Percentiles rank a stretch among this genome's conserved stretches.
Conservation (phyloP, 2,113 vertebrate species). For the Neofelis nebulosa region DNA sequence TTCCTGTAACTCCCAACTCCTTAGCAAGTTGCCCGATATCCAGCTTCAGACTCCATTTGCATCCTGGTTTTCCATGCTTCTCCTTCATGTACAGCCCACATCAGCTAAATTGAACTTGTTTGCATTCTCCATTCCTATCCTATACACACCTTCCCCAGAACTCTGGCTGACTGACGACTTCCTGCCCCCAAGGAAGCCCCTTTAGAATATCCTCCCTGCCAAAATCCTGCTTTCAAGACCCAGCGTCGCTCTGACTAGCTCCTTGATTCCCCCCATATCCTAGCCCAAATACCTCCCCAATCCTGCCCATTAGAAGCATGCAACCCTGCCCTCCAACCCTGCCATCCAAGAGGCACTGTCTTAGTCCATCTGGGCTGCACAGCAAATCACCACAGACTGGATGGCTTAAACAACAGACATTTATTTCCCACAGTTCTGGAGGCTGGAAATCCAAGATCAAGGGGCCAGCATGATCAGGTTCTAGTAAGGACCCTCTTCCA, state of each 20-base stretch:
- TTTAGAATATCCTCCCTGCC: neutral
- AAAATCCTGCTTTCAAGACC: neutral
- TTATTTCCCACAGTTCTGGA: neutral
- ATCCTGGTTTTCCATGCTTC: neutral
- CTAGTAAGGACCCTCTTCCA: neutral
- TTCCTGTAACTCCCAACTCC: neutral
- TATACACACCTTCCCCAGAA: neutral
- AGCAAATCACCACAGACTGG: neutral
- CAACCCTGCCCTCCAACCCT: too few species aligned
- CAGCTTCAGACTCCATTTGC: neutral
- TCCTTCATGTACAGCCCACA: neutral
- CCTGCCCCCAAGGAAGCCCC: neutral
- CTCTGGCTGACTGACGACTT: neutral
- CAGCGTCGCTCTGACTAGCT: neutral
- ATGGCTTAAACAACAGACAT: neutral
- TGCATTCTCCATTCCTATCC: neutral
- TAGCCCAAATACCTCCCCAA: neutral
- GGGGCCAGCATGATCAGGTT: neutral
- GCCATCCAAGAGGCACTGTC: neutral
- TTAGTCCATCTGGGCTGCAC: neutral
- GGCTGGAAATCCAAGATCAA: neutral
- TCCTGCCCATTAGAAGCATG: neutral
- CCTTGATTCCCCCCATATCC: too few species aligned
- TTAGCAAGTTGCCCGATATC: neutral
- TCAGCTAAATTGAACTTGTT: neutral